Evolutionary conservation across 2,113 vertebrate species (phyloP).

Genomic region (Chitala chitala): DNA sequence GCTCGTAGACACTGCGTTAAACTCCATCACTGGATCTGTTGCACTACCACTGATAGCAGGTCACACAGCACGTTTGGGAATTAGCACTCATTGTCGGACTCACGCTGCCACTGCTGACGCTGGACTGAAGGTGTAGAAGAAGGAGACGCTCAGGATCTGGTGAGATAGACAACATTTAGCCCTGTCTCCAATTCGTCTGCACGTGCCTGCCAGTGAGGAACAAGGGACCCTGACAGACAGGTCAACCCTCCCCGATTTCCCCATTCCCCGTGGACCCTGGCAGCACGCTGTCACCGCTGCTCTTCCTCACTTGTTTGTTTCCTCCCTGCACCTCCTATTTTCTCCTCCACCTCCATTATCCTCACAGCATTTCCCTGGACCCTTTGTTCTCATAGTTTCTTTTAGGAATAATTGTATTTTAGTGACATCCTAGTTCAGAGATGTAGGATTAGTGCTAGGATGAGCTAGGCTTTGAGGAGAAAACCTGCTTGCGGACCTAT

Average conservation of each 20-base stretch:
- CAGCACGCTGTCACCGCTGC: too few relatives aligned
- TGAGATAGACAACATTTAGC: background rate
- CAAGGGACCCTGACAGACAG: background rate
- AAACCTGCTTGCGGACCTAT: background rate
- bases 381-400: background rate
- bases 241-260: too few relatives aligned
- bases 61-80: background rate
- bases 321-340: background rate
- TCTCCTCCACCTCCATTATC: background rate
- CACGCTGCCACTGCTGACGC: background rate
- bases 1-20: conserved; percentile 28
- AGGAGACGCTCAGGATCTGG: too few relatives aligned
- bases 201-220: background rate
- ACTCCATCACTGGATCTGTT: conserved; percentile 19
- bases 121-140: background rate
- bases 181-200: background rate
- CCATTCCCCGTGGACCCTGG: too few relatives aligned
- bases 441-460: too few relatives aligned
- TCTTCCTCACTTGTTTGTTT: too few relatives aligned
- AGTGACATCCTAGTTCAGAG: too few relatives aligned
- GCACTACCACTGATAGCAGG: conserved; percentile 18
- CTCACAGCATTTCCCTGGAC: background rate
- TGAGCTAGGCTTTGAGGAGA: too few relatives aligned
- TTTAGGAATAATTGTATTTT: too few relatives aligned
- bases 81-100: background rate